These are phyloP conservation scores for Argyra leucocephala DNA, from an alignment of 2,888 invertebrate species.

Conservation along the genomic window DNA sequence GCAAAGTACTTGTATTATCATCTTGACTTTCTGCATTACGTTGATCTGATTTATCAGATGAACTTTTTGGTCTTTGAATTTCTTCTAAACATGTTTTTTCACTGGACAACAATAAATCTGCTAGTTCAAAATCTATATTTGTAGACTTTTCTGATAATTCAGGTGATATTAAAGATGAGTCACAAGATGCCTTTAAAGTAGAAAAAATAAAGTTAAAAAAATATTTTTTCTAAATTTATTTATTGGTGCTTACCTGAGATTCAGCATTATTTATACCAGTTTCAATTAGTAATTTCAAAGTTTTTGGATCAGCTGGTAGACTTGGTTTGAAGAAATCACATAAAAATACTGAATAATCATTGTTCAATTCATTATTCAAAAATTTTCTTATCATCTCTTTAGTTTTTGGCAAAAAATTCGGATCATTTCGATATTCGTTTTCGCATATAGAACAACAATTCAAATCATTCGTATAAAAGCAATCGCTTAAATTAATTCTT, in stretches of 20 bases:
- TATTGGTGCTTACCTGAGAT: constrained; percentile 31
- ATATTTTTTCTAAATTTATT: constrained; percentile 7
- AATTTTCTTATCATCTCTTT: constrained; percentile 40
- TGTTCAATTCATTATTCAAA: constrained; percentile 41
- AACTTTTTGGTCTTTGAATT: constrained; percentile 38
- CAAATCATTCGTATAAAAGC: constrained; percentile 46
- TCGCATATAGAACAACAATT: constrained; percentile 43
- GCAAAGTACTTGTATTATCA: constrained; percentile 39
- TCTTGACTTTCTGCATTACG: constrained; percentile 39
- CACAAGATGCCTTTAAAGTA: constrained; percentile 36
- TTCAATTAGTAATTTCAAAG: constrained; percentile 62
- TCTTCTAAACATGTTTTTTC: constrained; percentile 41
- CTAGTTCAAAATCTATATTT: constrained; percentile 43
- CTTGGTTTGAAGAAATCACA: constrained; percentile 50
- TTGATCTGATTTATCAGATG: constrained; percentile 41
- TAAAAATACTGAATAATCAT: constrained; percentile 42
- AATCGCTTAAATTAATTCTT: constrained; percentile 40
- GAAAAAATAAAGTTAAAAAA: background rate
- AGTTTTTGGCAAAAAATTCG: constrained; percentile 40
- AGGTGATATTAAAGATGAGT: constrained; percentile 43
- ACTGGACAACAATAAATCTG: constrained; percentile 40
- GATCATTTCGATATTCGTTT: constrained; percentile 39
- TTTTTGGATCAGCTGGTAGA: constrained; percentile 59
- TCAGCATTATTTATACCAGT: constrained; percentile 55
- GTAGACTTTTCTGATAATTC: constrained; percentile 42